These are phyloP conservation scores for Catonia carolina DNA, from an alignment of 2,888 invertebrate genomes.

Conservation along the genomic window DNA sequence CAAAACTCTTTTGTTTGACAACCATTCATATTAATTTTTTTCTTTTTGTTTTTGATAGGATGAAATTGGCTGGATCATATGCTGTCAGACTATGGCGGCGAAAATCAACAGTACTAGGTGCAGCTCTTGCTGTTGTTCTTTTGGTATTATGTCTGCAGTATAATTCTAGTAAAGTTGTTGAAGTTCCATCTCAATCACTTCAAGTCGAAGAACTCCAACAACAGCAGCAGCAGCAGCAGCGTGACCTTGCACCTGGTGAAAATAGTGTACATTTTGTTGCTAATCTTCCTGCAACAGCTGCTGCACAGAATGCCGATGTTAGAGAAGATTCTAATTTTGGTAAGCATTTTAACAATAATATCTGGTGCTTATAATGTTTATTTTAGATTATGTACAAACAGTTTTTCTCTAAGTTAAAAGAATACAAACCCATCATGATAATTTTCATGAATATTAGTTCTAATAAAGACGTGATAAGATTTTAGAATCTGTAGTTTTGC, in stretches of 20 bases:
- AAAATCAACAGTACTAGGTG: constrained; percentile 45
- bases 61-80: constrained; percentile 34
- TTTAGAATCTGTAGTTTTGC: too few species aligned
- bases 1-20: too few species aligned
- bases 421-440: too few species aligned
- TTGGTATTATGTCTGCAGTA: constrained; percentile 47
- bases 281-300: constrained; percentile 21
- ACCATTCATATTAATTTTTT: too few species aligned
- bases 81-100: constrained; percentile 47
- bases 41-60: constrained; percentile 2
- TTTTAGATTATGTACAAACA: too few species aligned
- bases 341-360: too few species aligned
- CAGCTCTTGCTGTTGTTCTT: constrained; percentile 41
- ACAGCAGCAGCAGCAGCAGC: constrained; percentile 5
- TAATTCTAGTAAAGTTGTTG: constrained; percentile 34
- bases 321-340: constrained; percentile 4
- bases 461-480: too few species aligned
- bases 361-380: too few species aligned
- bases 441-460: too few species aligned
- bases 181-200: constrained; percentile 30
- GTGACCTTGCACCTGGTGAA: constrained; percentile 24
- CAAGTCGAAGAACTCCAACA: constrained; percentile 18
- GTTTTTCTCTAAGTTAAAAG: too few species aligned
- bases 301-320: not conserved
- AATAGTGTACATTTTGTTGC: constrained; percentile 31